phyloP scores from a whole-genome alignment of 2,113 vertebrate species.

The Sander lucioperca region DNA sequence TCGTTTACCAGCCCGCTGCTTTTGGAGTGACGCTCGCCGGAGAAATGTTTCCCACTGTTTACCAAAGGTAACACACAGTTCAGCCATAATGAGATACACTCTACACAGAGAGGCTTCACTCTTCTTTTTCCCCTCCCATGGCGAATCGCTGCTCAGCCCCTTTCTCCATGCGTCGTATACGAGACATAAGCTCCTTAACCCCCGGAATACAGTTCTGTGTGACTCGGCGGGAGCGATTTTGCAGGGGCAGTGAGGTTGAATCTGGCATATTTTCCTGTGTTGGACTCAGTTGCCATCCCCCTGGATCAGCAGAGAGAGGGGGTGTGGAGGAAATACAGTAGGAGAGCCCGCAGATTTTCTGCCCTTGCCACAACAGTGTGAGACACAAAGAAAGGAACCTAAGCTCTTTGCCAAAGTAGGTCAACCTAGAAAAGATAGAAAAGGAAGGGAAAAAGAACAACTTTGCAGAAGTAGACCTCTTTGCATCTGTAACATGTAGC shows the following conservation, averaged over 20 bases:
- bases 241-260: conserved; percentile 61
- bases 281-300: conserved; percentile 48
- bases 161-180: conserved; percentile 65
- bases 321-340: conserved; percentile 52
- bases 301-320: conserved; percentile 42
- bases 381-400: conserved; percentile 71
- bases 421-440: conserved; percentile 61
- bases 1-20: conserved; percentile 63
- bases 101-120: conserved; percentile 57
- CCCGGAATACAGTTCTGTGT: conserved; percentile 70
- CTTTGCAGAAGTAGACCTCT: conserved; percentile 50
- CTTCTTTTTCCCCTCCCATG: conserved; percentile 34
- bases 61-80: conserved; percentile 81
- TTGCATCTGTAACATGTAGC: conserved; percentile 43
- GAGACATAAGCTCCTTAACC: conserved; percentile 83
- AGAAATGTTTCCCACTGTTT: conserved; percentile 74
- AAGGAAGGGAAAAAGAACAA: conserved; percentile 15
- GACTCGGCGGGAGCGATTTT: conserved; percentile 67
- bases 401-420: conserved; percentile 75
- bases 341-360: conserved; percentile 64
- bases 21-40: conserved; percentile 51
- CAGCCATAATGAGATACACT: conserved; percentile 72
- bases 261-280: conserved; percentile 58
- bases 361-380: conserved; percentile 54
- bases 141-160: conserved; percentile 69